Evolutionary conservation across 2,113 vertebrate species (phyloP).

Genomic region (Heterotilapia buettikoferi): DNA sequence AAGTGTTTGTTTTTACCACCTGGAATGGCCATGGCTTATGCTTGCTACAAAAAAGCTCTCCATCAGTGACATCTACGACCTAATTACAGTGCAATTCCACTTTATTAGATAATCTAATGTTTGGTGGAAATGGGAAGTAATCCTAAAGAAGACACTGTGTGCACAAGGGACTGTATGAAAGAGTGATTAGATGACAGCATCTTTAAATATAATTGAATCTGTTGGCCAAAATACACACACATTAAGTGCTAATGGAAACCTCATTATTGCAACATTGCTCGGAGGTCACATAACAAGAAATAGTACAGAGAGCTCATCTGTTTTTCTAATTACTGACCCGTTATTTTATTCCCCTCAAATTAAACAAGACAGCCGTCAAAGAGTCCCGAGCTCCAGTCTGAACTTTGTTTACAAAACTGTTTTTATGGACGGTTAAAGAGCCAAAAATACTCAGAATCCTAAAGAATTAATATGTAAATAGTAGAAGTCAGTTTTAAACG

Average conservation of each 20-base stretch:
- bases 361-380: neutral
- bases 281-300: neutral
- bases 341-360: neutral
- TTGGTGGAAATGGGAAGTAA: neutral
- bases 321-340: neutral
- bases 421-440: neutral
- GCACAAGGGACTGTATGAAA: neutral
- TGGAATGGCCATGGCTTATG: neutral
- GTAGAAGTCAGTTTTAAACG: fast-evolving
- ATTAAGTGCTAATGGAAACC: neutral
- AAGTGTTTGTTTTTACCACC: neutral
- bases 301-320: neutral
- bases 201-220: slow-evolving; percentile 1
- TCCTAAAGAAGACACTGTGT: neutral
- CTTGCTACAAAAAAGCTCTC: neutral
- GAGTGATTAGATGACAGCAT: neutral
- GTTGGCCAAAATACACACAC: neutral
- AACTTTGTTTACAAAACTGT: neutral
- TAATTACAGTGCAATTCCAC: neutral
- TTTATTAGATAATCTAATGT: neutral
- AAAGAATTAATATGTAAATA: neutral
- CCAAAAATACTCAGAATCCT: neutral
- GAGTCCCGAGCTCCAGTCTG: neutral
- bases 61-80: neutral
- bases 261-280: slow-evolving; percentile 11